phyloP scores from a whole-genome alignment of 1,140 invertebrate species.

The Colletes latitarsis region DNA sequence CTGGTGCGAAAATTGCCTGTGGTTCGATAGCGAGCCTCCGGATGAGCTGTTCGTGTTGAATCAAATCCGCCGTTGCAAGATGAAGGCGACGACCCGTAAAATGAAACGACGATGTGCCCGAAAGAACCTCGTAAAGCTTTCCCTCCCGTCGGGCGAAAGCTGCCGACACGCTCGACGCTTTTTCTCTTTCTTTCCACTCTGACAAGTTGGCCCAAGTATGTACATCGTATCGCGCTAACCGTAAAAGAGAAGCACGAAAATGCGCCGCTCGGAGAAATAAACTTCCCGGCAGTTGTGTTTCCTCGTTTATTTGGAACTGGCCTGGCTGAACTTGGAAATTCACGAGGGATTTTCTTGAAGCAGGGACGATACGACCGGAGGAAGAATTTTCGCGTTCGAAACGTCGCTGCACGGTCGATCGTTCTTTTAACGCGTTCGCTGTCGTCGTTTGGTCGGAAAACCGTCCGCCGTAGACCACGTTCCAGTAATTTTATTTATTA shows the following conservation, averaged over 20 bases:
- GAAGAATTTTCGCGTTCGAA: not conserved
- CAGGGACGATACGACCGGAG: too few relatives aligned
- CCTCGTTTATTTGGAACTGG: slow-evolving; percentile 36
- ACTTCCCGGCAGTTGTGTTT: slow-evolving; percentile 47
- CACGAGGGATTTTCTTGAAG: not conserved
- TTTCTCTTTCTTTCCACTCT: slow-evolving; percentile 17
- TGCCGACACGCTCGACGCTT: slow-evolving; percentile 33
- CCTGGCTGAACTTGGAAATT: not conserved
- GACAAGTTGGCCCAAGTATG: slow-evolving; percentile 25
- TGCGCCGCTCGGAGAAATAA: slow-evolving; percentile 50
- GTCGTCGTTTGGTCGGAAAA: too few relatives aligned
- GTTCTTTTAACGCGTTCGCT: not conserved
- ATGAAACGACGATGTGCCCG: slow-evolving; percentile 56
- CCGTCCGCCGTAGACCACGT: too few relatives aligned
- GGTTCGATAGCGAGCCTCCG: slow-evolving; percentile 35
- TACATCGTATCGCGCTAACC: slow-evolving; percentile 39
- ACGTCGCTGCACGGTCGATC: not conserved
- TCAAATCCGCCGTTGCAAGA: slow-evolving; percentile 62
- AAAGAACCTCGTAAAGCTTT: slow-evolving; percentile 66
- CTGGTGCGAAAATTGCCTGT: slow-evolving; percentile 28
- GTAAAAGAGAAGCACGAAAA: slow-evolving; percentile 54
- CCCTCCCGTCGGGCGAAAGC: slow-evolving; percentile 33
- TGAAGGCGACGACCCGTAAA: slow-evolving; percentile 70
- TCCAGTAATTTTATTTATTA: too few relatives aligned
- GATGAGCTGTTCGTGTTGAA: slow-evolving; percentile 64